Percentiles rank a stretch among this genome's conserved stretches.
Conservation (phyloP, 1,140 invertebrate species). For the Cryptotermes secundus region DNA sequence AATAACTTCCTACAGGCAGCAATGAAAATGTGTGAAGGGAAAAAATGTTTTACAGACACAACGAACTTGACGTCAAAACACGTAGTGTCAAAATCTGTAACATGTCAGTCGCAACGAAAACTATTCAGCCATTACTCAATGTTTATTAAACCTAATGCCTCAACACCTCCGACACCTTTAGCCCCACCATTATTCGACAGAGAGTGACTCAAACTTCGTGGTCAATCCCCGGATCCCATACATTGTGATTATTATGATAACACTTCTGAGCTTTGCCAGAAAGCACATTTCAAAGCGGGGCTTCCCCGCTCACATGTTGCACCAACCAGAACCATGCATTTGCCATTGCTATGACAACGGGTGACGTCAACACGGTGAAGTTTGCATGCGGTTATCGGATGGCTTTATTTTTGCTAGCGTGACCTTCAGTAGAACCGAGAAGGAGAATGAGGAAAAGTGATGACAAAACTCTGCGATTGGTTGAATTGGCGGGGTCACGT, state of each 20-base stretch:
- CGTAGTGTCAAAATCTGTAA: neutral
- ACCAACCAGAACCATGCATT: conserved; percentile 7
- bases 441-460: neutral
- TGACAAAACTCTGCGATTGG: conserved; percentile 18
- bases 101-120: neutral
- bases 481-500: conserved; percentile 10
- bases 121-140: neutral
- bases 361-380: neutral
- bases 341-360: neutral
- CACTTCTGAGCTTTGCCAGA: neutral
- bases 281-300: neutral
- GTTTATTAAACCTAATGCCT: neutral
- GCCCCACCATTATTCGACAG: neutral
- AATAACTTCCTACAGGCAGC: no score
- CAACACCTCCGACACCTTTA: neutral
- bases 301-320: conserved; percentile 1
- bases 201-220: neutral
- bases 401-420: conserved; percentile 16
- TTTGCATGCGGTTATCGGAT: conserved; percentile 17
- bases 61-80: no score
- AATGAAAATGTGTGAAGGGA: no score
- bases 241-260: no score
- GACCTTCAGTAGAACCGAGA: neutral
- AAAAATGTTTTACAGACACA: no score
- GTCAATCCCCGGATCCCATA: neutral